phyloP scores from a whole-genome alignment of 2,888 invertebrate species.

The Azorinus chamasolen region DNA sequence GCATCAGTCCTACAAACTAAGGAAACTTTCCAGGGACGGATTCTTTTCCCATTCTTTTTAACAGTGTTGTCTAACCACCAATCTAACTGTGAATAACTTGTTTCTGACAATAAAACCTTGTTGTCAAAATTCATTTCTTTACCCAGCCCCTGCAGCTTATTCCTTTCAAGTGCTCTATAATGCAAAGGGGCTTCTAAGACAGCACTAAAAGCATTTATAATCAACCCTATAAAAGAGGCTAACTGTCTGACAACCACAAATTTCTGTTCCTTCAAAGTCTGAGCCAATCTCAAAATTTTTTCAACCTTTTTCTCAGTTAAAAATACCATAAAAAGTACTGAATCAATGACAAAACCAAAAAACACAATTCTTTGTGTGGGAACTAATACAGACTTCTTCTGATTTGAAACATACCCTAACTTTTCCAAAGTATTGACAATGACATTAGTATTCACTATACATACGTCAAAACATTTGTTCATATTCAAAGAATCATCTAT shows the following conservation, averaged over 20 bases:
- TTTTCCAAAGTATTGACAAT: constrained; percentile 21
- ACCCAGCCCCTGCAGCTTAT: constrained; percentile 15
- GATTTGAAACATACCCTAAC: constrained; percentile 39
- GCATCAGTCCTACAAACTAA: constrained; percentile 38
- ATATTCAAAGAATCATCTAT: constrained; percentile 57
- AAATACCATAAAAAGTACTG: constrained; percentile 30
- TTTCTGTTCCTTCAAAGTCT: background rate
- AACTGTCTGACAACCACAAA: constrained; percentile 14
- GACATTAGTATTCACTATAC: constrained; percentile 16
- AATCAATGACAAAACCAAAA: constrained; percentile 39
- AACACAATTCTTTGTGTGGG: constrained; percentile 35
- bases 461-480: constrained; percentile 13
- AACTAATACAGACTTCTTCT: constrained; percentile 27
- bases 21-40: constrained; percentile 7
- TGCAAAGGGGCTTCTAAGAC: constrained; percentile 31
- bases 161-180: constrained; percentile 25
- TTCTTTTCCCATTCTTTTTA: constrained; percentile 31
- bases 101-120: constrained; percentile 3
- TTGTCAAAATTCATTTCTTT: constrained; percentile 9
- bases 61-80: too few species aligned
- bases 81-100: too few species aligned
- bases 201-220: constrained; percentile 38
- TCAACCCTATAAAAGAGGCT: constrained; percentile 32
- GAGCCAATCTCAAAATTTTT: constrained; percentile 13
- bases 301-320: constrained; percentile 32